These are phyloP conservation scores for Amblyornis subalaris DNA, from an alignment of 2,113 vertebrate genomes.

Conservation along the genomic window DNA sequence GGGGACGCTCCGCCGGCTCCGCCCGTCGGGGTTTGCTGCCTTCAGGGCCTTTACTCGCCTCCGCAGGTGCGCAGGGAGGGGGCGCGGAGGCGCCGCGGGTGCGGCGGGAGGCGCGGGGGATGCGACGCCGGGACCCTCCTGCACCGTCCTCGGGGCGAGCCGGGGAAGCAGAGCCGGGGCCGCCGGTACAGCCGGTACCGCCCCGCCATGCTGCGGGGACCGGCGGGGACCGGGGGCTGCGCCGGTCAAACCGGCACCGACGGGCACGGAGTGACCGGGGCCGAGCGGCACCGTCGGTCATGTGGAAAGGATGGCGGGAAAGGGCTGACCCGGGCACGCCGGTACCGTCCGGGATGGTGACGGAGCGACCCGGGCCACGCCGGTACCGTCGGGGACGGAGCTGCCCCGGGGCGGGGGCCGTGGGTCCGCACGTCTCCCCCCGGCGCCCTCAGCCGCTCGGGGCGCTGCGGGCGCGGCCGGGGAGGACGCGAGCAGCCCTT, in stretches of 20 bases:
- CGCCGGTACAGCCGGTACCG: background rate
- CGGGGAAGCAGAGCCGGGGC: background rate
- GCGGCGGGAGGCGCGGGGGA: background rate
- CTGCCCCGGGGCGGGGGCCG: background rate
- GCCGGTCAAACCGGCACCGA: background rate
- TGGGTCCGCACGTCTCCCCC: background rate
- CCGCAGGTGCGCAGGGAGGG: background rate
- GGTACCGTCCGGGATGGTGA: background rate
- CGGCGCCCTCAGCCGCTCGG: background rate
- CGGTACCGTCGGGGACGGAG: background rate
- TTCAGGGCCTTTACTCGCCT: background rate
- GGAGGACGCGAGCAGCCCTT: constrained; percentile 39
- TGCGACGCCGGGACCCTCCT: background rate
- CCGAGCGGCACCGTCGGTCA: fast-evolving
- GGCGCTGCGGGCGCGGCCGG: background rate
- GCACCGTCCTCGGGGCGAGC: background rate
- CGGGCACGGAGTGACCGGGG: background rate
- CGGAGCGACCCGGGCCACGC: too few species aligned
- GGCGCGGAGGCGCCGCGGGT: background rate
- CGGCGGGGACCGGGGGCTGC: too few species aligned
- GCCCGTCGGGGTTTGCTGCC: background rate
- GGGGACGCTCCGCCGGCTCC: background rate
- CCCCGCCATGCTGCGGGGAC: background rate
- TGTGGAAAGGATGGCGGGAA: background rate
- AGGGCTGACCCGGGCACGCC: background rate